These are phyloP conservation scores for Erebia palarica DNA, from an alignment of 2,888 invertebrate species.

Conservation along the genomic window DNA sequence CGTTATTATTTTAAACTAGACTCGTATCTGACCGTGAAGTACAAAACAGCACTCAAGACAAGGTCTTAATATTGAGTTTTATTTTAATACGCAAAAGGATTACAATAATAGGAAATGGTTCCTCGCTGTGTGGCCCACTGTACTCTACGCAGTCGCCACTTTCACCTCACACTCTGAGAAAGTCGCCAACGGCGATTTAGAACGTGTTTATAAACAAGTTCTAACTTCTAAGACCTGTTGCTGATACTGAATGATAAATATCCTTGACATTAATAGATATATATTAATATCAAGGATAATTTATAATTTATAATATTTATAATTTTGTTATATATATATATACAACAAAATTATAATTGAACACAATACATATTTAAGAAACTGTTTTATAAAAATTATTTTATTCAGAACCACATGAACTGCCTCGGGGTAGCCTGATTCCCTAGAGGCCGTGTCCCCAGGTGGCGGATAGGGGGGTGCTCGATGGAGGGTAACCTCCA, in stretches of 20 bases:
- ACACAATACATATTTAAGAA: background rate
- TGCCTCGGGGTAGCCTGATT: no score
- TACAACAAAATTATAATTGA: background rate
- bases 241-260: constrained; percentile 1
- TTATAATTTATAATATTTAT: no score
- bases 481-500: no score
- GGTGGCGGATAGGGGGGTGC: no score
- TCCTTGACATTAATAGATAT: constrained; percentile 10
- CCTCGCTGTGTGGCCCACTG: constrained; percentile 28
- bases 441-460: no score
- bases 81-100: constrained; percentile 23
- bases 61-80: constrained; percentile 9
- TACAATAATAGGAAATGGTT: constrained; percentile 18
- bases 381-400: constrained; percentile 17
- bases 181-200: constrained; percentile 69
- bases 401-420: background rate
- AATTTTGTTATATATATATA: no score
- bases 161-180: constrained; percentile 75
- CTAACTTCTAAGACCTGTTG: constrained; percentile 20
- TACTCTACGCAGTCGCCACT: constrained; percentile 61
- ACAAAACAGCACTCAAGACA: constrained; percentile 48
- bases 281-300: no score
- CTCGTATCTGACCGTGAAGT: constrained; percentile 70
- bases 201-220: constrained; percentile 54
- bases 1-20: constrained; percentile 54